These are phyloP conservation scores for Drosophila tsacasi DNA, from an alignment of 1,140 invertebrate species.

Conservation along the genomic window DNA sequence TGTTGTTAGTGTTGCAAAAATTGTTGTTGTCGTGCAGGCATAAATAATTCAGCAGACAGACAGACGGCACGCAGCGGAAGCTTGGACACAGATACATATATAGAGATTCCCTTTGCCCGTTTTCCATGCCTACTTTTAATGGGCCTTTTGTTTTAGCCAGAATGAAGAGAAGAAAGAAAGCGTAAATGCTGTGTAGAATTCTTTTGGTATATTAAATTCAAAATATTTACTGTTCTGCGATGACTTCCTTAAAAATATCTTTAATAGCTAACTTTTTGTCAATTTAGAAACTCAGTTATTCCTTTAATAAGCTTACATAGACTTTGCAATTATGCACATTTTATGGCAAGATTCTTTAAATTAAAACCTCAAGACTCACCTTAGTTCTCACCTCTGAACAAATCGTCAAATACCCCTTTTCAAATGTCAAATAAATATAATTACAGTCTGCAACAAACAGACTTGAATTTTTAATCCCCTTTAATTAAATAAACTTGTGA, in stretches of 20 bases:
- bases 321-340: background rate
- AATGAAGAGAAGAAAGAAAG: background rate
- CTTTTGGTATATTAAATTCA: background rate
- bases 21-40: constrained; percentile 60
- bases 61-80: constrained; percentile 12
- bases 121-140: constrained; percentile 32
- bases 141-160: constrained; percentile 29
- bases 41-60: constrained; percentile 65
- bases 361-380: background rate
- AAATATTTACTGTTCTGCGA: too few relatives aligned
- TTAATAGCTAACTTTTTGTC: too few relatives aligned
- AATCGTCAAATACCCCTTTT: background rate
- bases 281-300: background rate
- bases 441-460: background rate
- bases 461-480: background rate
- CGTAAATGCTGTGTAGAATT: constrained; percentile 9
- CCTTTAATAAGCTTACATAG: background rate
- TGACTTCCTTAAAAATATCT: too few relatives aligned
- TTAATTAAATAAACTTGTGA: constrained; percentile 7
- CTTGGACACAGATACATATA: constrained; percentile 24
- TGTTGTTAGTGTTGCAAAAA: constrained; percentile 41
- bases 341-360: background rate
- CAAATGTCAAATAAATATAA: background rate
- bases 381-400: background rate
- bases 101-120: constrained; percentile 12